A percentile compares a stretch with the other conserved stretches of the same genome.
Conservation (phyloP, 1,140 invertebrate genomes). For the Heterodera carotae region DNA sequence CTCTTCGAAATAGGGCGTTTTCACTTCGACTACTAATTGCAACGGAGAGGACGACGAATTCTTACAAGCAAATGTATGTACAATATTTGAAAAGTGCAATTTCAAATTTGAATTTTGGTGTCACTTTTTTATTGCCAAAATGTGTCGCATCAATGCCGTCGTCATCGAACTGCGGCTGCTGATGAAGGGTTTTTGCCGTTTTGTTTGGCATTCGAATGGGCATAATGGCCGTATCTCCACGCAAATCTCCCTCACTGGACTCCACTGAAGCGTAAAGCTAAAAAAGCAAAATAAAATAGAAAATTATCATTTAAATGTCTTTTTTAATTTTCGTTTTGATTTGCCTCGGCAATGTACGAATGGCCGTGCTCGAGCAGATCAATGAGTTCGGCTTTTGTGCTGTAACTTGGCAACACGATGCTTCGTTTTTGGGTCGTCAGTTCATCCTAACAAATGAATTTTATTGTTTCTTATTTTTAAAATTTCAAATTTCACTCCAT, state of each 20-base stretch:
- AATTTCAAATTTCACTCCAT: background rate
- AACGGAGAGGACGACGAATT: background rate
- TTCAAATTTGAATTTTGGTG: background rate
- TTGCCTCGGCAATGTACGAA: constrained; percentile 57
- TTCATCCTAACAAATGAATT: constrained; percentile 1
- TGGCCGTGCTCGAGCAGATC: constrained; percentile 42
- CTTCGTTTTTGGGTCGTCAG: constrained; percentile 5
- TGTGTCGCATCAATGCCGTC: background rate
- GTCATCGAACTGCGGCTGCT: too few species aligned
- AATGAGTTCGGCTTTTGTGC: constrained; percentile 39
- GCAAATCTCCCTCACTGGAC: constrained; percentile 56
- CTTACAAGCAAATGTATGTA: background rate
- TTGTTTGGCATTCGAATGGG: constrained; percentile 29
- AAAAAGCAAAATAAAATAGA: constrained; percentile 19
- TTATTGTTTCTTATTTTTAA: background rate
- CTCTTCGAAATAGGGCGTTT: constrained; percentile 43
- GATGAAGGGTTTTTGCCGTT: background rate
- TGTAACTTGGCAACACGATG: constrained; percentile 48
- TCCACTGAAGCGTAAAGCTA: constrained; percentile 56
- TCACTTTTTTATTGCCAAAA: background rate
- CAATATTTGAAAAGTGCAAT: background rate
- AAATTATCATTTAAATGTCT: background rate
- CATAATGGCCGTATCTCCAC: constrained; percentile 53
- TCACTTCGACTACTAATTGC: constrained; percentile 37
- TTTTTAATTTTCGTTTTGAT: background rate